Evolutionary conservation across 2,797 vertebrate species (phyloP), one percentile per base, ranked within the genome.

Genomic region (Acrocephalus scirpaceus): DNA sequence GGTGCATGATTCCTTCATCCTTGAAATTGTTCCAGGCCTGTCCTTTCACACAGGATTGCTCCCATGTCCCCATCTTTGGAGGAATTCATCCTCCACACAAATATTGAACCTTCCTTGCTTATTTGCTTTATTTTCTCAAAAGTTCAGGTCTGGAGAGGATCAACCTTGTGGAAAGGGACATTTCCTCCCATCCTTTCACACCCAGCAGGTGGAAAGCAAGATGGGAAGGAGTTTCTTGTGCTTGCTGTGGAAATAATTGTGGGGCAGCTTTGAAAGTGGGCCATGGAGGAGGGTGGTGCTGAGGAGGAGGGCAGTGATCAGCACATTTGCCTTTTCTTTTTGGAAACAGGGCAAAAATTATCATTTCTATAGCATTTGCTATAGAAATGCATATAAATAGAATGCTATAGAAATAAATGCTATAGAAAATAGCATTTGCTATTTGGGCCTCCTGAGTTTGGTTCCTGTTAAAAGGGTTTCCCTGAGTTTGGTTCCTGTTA

Each of bases 361-460:
- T 14, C 11, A 38, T 21, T 81, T 57, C 64, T 29, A 3, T 1
- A 34, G 18, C 0, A 2, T 2, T 29, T 25, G 48, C 54, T 23
- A 0, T 13, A 13, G 19, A n/a, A n/a, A n/a, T n/a, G n/a, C n/a
- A n/a, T n/a, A n/a, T n/a, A n/a, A n/a, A n/a, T n/a, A n/a, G n/a
- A n/a, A n/a, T n/a, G n/a, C n/a, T n/a, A n/a, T n/a, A n/a, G n/a
- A n/a, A n/a, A n/a, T n/a, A n/a, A n/a, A n/a, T n/a, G n/a, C n/a
- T n/a, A n/a, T n/a, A n/a, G n/a, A n/a, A n/a, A n/a, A n/a, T n/a
- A n/a, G n/a, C n/a, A n/a, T n/a, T n/a, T n/a, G n/a, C n/a, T n/a
- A 15, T 66, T 53, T 69, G 44, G 23, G 18, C 27, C 30, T 18
- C 14, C 34, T n/a, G 40, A 47, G 47, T 17, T 82, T 42, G 78